phyloP scores from a whole-genome alignment of 1,140 invertebrate genomes.

The Drosophila orosa region DNA sequence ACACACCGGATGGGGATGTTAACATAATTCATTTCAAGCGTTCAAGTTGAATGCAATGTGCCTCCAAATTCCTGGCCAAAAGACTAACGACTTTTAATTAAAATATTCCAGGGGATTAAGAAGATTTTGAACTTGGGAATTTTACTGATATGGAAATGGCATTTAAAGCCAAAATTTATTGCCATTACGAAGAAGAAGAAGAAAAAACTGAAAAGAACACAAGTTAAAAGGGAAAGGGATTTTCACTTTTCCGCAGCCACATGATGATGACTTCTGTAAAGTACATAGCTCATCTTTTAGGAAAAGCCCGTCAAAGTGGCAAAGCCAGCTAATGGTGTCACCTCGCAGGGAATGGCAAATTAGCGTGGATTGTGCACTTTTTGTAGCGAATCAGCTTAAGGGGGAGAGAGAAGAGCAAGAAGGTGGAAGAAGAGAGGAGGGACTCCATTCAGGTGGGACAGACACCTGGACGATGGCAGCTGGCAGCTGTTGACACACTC shows the following conservation, averaged over 20 bases:
- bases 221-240: background rate
- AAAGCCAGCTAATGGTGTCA: conserved; percentile 49
- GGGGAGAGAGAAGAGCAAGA: background rate
- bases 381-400: conserved; percentile 24
- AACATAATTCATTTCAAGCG: conserved; percentile 49
- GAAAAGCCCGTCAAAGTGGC: conserved; percentile 15
- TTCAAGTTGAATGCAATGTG: conserved; percentile 25
- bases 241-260: conserved; percentile 7
- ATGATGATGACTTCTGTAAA: conserved; percentile 9
- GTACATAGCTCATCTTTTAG: conserved; percentile 28
- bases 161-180: conserved; percentile 26
- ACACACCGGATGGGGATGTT: conserved; percentile 33
- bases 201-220: too few relatives aligned
- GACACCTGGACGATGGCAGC: conserved; percentile 28
- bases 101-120: conserved; percentile 33
- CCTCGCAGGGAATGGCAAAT: conserved; percentile 62
- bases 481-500: conserved; percentile 77
- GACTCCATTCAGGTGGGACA: conserved; percentile 43
- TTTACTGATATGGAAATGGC: conserved; percentile 20
- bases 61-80: conserved; percentile 26
- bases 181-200: background rate
- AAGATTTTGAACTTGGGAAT: conserved; percentile 37
- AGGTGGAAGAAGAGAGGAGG: background rate
- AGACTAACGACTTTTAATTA: conserved; percentile 60
- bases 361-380: conserved; percentile 74